phyloP scores from a whole-genome alignment of 2,888 invertebrate genomes.

The Drosophila mayaguana region DNA sequence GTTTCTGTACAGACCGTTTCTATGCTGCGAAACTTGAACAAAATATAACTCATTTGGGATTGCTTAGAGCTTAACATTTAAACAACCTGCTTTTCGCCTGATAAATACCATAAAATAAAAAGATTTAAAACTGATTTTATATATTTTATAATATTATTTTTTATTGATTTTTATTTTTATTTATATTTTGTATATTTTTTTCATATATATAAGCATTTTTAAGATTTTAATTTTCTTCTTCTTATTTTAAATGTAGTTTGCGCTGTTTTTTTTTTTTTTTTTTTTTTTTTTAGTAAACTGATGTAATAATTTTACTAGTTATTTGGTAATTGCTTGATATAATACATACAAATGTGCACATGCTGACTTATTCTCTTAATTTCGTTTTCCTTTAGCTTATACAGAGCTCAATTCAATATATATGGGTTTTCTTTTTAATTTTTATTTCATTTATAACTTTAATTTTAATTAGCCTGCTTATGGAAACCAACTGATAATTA shows the following conservation, averaged over 20 bases:
- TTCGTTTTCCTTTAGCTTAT: conserved; percentile 20
- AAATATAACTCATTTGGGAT: too few species aligned
- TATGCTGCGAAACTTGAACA: too few species aligned
- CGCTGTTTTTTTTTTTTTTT: conserved; percentile 41
- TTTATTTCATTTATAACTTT: conserved; percentile 11
- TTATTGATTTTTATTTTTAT: conserved; percentile 20
- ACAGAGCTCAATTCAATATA: conserved; percentile 23
- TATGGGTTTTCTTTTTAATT: conserved; percentile 8
- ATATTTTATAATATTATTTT: conserved; percentile 33
- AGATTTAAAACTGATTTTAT: not conserved
- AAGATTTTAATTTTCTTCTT: conserved; percentile 35
- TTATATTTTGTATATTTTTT: conserved; percentile 30
- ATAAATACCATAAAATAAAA: not conserved
- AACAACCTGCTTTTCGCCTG: too few species aligned
- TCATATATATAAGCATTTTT: conserved; percentile 49
- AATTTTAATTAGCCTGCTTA: conserved; percentile 44
- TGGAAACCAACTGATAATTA: conserved; percentile 46
- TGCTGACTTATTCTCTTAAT: not conserved
- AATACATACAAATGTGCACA: conserved; percentile 36
- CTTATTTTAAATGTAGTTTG: conserved; percentile 52
- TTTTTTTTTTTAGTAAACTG: conserved; percentile 66
- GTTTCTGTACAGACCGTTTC: too few species aligned
- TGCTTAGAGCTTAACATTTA: too few species aligned
- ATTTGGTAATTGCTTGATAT: conserved; percentile 68
- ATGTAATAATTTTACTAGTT: conserved; percentile 78